Conservation (phyloP, 2,113 vertebrate genomes). For the Sylvicapra grimmia region DNA sequence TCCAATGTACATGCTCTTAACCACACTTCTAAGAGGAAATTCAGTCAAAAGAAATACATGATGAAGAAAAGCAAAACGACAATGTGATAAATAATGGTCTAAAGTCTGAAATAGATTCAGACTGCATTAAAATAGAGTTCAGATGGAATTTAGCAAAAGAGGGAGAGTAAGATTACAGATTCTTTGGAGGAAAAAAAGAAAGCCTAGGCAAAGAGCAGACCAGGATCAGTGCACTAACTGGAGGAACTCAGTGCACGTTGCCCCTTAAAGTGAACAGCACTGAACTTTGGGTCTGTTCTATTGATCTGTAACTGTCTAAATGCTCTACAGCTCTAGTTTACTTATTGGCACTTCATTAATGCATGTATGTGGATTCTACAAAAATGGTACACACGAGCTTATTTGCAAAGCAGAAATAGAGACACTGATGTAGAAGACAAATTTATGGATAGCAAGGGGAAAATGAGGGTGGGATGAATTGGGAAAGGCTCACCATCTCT, state of each 20-base stretch:
- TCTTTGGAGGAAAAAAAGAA: background rate
- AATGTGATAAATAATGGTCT: background rate
- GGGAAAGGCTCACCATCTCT: background rate
- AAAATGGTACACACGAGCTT: background rate
- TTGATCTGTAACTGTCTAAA: background rate
- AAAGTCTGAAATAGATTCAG: background rate
- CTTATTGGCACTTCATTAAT: background rate
- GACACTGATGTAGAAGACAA: background rate
- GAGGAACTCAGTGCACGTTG: background rate
- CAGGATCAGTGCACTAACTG: background rate
- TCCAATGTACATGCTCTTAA: background rate
- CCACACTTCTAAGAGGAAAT: background rate
- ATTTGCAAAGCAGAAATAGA: background rate
- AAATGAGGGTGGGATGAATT: background rate
- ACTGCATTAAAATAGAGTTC: background rate
- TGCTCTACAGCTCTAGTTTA: background rate
- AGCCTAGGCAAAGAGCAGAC: background rate
- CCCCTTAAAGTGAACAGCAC: background rate
- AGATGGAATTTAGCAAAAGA: background rate
- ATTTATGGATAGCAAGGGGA: background rate
- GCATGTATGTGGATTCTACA: background rate
- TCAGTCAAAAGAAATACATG: background rate
- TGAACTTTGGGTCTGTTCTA: background rate
- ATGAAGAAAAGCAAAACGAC: background rate
- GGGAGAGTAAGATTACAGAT: background rate